Conservation (phyloP, 2,888 invertebrate species). For the Euclidia mi region DNA sequence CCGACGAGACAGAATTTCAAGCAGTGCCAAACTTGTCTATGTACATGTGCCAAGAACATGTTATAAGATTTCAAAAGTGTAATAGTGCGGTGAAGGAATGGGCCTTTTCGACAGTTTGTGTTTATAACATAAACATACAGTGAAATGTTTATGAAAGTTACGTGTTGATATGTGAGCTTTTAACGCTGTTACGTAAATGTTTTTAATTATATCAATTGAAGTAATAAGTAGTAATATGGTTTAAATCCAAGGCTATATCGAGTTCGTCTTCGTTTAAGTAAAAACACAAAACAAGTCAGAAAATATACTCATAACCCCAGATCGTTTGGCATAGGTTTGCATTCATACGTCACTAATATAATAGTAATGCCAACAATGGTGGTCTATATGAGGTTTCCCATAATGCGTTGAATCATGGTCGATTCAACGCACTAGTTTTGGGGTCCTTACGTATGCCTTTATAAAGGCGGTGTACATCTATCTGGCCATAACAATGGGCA, state of each 20-base stretch:
- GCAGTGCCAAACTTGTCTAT: constrained; percentile 43
- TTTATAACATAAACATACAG: no score
- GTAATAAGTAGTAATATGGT: no score
- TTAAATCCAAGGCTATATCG: no score
- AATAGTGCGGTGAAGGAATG: constrained; percentile 14
- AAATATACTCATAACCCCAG: no score
- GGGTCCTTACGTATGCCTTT: constrained; percentile 30
- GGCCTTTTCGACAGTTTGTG: background rate
- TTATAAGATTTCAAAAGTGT: constrained; percentile 17
- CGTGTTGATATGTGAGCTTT: no score
- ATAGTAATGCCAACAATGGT: constrained; percentile 1
- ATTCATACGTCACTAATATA: no score
- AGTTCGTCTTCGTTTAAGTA: no score
- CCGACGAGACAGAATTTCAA: constrained; percentile 21
- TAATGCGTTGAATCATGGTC: background rate
- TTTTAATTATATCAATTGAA: no score
- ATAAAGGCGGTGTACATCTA: constrained; percentile 44
- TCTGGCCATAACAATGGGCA: constrained; percentile 38
- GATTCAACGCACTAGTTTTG: constrained; percentile 27
- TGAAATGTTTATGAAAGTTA: no score
- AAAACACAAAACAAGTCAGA: no score
- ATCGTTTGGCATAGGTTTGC: no score
- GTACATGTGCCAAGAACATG: constrained; percentile 43
- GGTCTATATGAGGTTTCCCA: background rate
- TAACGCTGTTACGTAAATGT: no score